Percentiles rank a stretch among this genome's conserved stretches.
Evolutionary conservation across 2,113 vertebrate genomes (phyloP).

Genomic region (Hassar affinis): DNA sequence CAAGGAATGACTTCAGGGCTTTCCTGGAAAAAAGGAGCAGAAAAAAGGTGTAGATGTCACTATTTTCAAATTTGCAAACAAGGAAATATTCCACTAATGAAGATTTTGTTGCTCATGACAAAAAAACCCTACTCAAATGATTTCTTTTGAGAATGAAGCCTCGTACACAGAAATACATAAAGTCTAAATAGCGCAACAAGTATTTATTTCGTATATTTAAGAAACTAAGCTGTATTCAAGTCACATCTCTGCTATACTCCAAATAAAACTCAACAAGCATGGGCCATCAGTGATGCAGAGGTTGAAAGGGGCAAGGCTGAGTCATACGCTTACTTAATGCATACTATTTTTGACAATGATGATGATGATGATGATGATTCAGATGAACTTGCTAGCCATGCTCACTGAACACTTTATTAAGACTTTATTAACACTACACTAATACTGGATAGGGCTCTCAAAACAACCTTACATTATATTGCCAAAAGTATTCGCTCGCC

Average conservation of each 20-base stretch:
- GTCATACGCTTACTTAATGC: not conserved
- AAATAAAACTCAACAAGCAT: not conserved
- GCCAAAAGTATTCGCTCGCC: too few relatives aligned
- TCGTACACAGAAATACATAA: not conserved
- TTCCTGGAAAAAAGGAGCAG: slow-evolving; percentile 26
- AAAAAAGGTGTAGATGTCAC: not conserved
- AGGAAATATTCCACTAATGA: not conserved
- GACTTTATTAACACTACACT: too few relatives aligned
- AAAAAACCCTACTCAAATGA: not conserved
- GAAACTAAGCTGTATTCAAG: not conserved
- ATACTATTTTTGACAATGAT: slow-evolving; percentile 4
- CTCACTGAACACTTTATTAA: too few relatives aligned
- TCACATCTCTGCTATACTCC: not conserved
- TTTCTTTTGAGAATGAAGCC: too few relatives aligned
- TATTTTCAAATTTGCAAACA: not conserved
- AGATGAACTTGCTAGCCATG: not conserved
- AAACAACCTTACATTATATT: too few relatives aligned
- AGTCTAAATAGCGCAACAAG: not conserved
- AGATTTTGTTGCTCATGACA: slow-evolving; percentile 5
- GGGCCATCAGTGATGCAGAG: not conserved
- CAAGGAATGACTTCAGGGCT: slow-evolving; percentile 2
- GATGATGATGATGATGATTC: not conserved
- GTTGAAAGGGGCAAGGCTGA: not conserved
- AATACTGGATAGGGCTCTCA: too few relatives aligned
- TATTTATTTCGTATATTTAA: not conserved